phyloP scores from a whole-genome alignment of 2,797 vertebrate genomes.

The Sebastes vulpes region DNA sequence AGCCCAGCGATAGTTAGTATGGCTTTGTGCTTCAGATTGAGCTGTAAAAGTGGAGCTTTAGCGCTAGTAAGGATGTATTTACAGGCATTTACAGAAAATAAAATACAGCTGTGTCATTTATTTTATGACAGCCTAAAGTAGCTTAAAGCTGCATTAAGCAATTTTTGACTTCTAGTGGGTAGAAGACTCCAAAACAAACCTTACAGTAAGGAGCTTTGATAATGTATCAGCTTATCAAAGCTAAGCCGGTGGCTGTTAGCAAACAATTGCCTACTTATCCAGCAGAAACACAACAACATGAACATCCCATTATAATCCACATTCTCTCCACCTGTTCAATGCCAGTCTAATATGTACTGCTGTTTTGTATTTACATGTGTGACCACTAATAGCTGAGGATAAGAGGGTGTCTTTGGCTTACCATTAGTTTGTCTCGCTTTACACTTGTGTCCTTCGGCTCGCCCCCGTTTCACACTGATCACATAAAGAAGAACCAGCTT shows the following conservation, averaged over 20 bases:
- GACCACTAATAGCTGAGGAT: not conserved
- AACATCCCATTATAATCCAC: not conserved
- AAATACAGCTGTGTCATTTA: slow-evolving; percentile 35
- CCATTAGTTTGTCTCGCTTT: not conserved
- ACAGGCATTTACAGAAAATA: slow-evolving; percentile 55
- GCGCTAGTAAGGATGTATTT: slow-evolving; percentile 48
- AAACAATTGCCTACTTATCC: slow-evolving; percentile 32
- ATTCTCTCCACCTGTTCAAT: not conserved
- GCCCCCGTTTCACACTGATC: not conserved
- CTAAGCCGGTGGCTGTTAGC: slow-evolving; percentile 13
- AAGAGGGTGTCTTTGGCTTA: not conserved
- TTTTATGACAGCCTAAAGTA: slow-evolving; percentile 47
- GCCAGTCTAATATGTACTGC: not conserved
- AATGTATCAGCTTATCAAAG: slow-evolving; percentile 1
- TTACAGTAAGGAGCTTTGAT: slow-evolving; percentile 13
- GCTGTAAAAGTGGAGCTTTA: slow-evolving; percentile 59
- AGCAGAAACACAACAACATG: slow-evolving; percentile 4
- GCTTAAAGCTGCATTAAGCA: slow-evolving; percentile 48
- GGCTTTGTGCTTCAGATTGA: slow-evolving; percentile 56
- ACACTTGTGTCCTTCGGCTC: not conserved
- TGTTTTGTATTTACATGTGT: not conserved
- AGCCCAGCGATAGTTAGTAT: slow-evolving; percentile 52
- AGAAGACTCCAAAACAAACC: slow-evolving; percentile 2
- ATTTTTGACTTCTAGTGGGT: not conserved
- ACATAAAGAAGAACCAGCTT: not conserved